phyloP scores from a whole-genome alignment of 2,797 vertebrate genomes.

The Steatocranus sp. region DNA sequence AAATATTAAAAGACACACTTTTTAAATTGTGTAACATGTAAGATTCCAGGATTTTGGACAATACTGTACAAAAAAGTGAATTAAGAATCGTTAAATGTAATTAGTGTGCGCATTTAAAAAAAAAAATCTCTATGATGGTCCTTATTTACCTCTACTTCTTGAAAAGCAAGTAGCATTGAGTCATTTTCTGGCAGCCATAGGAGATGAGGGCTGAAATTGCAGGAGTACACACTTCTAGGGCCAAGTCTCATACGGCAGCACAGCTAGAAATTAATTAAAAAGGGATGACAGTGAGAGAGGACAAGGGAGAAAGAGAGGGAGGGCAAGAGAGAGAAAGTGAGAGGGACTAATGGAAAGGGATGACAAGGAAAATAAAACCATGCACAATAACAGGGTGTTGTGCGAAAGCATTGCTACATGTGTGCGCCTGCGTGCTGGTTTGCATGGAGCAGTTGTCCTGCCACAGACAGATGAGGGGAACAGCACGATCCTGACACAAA shows the following conservation, averaged over 20 bases:
- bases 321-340: not conserved
- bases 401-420: constrained; percentile 28
- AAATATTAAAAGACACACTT: not conserved
- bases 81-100: not conserved
- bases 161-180: constrained; percentile 44
- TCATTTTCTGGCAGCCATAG: constrained; percentile 51
- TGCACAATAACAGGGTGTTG: constrained; percentile 24
- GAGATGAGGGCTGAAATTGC: constrained; percentile 46
- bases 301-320: not conserved
- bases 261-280: constrained; percentile 78
- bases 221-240: constrained; percentile 61
- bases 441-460: constrained; percentile 51
- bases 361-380: constrained; percentile 44
- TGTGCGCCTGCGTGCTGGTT: constrained; percentile 8
- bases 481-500: constrained; percentile 67
- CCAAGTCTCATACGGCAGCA: constrained; percentile 68
- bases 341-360: constrained; percentile 12
- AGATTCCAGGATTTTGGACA: not conserved
- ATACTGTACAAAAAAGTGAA: not conserved
- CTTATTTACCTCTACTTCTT: constrained; percentile 32
- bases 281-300: constrained; percentile 34
- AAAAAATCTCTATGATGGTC: not conserved
- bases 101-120: not conserved
- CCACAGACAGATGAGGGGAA: constrained; percentile 56
- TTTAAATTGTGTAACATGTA: not conserved